These are phyloP conservation scores for Stenolophus ochropezus DNA, from an alignment of 2,888 invertebrate species.

Conservation along the genomic window DNA sequence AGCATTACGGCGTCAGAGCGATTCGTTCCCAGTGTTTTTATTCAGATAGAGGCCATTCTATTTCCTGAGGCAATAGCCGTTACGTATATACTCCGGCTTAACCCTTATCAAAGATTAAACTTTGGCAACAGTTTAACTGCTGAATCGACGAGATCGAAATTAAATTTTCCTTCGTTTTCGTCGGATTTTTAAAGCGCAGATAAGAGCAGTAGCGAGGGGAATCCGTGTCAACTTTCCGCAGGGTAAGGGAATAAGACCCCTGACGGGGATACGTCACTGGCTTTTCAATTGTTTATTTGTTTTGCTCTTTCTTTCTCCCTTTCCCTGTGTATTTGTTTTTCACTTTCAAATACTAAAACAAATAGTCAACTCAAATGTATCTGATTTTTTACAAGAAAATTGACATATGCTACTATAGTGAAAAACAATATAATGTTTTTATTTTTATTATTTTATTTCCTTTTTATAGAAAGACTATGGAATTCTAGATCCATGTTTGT, in stretches of 20 bases:
- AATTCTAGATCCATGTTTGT: no score
- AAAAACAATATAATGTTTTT: no score
- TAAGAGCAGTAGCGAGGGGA: slow-evolving; percentile 47
- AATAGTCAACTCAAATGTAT: no score
- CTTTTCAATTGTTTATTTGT: slow-evolving; percentile 8
- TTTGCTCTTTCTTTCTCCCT: background rate
- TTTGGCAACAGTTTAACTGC: slow-evolving; percentile 73
- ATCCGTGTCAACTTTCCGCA: slow-evolving; percentile 2
- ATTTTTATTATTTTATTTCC: no score
- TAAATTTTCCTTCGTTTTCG: slow-evolving; percentile 73
- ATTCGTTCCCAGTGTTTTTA: slow-evolving; percentile 63
- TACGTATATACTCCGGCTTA: slow-evolving; percentile 63
- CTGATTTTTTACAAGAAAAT: no score
- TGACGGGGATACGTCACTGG: slow-evolving; percentile 24
- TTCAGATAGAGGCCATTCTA: slow-evolving; percentile 65
- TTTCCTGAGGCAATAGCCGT: slow-evolving; percentile 66
- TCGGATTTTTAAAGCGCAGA: slow-evolving; percentile 60
- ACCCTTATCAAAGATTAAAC: slow-evolving; percentile 75
- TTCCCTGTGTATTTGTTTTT: background rate
- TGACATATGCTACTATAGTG: no score
- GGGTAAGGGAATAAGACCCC: slow-evolving; percentile 4
- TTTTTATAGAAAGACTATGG: no score
- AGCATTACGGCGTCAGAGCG: slow-evolving; percentile 45
- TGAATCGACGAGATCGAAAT: slow-evolving; percentile 77
- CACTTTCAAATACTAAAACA: background rate